Conservation (phyloP, 1,140 invertebrate genomes). For the Galleria mellonella region DNA sequence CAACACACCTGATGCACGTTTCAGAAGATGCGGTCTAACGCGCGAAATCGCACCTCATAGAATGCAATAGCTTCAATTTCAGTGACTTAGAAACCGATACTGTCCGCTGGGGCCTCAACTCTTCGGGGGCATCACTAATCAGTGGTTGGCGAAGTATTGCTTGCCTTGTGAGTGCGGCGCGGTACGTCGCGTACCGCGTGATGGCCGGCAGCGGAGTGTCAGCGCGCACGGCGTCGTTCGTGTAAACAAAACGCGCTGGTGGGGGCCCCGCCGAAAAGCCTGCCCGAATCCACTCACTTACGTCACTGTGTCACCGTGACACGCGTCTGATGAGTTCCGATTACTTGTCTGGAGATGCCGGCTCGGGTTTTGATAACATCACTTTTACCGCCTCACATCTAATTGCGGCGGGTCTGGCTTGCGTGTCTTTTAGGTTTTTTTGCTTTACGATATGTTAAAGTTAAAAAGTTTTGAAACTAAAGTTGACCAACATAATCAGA, state of each 20-base stretch:
- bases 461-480: too few species aligned
- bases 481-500: too few species aligned
- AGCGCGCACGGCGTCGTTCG: slow-evolving; percentile 41
- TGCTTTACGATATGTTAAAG: too few species aligned
- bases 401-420: too few species aligned
- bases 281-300: slow-evolving; percentile 58
- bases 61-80: slow-evolving; percentile 12
- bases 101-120: slow-evolving; percentile 17
- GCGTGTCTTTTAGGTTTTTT: too few species aligned
- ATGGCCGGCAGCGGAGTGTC: slow-evolving; percentile 51
- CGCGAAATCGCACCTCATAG: not conserved
- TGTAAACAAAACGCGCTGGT: slow-evolving; percentile 66
- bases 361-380: not conserved
- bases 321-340: slow-evolving; percentile 17
- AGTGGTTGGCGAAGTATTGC: slow-evolving; percentile 7
- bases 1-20: slow-evolving; percentile 22
- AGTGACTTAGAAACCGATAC: slow-evolving; percentile 15
- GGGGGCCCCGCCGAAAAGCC: slow-evolving; percentile 68
- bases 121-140: slow-evolving; percentile 33
- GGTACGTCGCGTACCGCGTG: slow-evolving; percentile 49
- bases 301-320: slow-evolving; percentile 41
- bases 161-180: slow-evolving; percentile 5
- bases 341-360: slow-evolving; percentile 2
- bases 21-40: slow-evolving; percentile 1
- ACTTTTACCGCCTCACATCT: too few species aligned